phyloP scores from a whole-genome alignment of 2,888 invertebrate genomes.

The Limenitis camilla region DNA sequence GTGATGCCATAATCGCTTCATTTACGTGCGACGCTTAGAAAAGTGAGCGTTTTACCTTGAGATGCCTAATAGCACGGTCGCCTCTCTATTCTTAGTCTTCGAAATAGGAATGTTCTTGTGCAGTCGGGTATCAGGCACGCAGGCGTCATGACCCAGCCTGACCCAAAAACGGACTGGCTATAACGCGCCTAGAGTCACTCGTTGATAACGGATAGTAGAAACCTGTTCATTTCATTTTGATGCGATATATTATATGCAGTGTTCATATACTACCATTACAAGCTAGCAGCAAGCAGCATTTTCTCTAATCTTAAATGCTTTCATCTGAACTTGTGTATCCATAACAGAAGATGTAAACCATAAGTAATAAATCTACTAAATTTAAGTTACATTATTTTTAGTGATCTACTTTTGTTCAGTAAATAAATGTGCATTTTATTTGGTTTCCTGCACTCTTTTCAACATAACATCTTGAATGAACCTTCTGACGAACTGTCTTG shows the following conservation, averaged over 20 bases:
- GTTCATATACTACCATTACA: conserved; percentile 48
- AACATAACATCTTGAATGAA: too few species aligned
- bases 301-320: neutral
- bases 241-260: conserved; percentile 40
- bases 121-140: conserved; percentile 53
- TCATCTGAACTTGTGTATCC: too few species aligned
- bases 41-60: conserved; percentile 71
- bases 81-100: conserved; percentile 64
- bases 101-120: conserved; percentile 54
- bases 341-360: too few species aligned
- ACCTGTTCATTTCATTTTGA: conserved; percentile 52
- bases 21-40: conserved; percentile 65
- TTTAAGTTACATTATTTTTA: too few species aligned
- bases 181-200: conserved; percentile 55
- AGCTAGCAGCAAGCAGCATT: conserved; percentile 33
- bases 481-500: too few species aligned
- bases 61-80: conserved; percentile 50
- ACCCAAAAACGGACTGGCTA: conserved; percentile 66
- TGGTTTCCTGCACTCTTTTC: too few species aligned
- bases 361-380: too few species aligned
- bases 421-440: too few species aligned
- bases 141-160: conserved; percentile 71
- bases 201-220: conserved; percentile 63
- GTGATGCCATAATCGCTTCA: conserved; percentile 64
- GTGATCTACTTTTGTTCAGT: too few species aligned